Base-by-base conservation (phyloP, 2,888 invertebrate species). In the Aleiodes leptofemur region DNA sequence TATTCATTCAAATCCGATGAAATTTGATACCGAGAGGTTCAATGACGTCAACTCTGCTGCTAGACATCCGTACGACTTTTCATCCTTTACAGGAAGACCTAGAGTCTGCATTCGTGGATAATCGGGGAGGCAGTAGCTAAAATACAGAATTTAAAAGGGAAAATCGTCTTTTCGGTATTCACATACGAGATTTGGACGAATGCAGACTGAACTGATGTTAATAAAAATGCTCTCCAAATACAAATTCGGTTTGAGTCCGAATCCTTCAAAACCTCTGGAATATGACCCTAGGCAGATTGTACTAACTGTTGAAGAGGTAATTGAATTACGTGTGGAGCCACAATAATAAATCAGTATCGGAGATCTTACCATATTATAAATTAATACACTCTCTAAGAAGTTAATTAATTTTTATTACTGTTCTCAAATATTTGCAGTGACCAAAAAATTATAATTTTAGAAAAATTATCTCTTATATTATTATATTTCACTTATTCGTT, bases 321-420 rank as follows among this genome's bases (percentile, higher is more conserved):
- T 92, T 81, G 96, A 94, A 0, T 96, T 96, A 0, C 95, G 94
- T 38, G 92, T 91, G 0, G 95, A 96, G 0, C 93, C 92, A 88
- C 96, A 95, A 8, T 92, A 91, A 4, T 91, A 3, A 16, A 16
- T 2, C 0, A 34, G 4, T 34, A 34, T 91, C 0, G 97, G 96
- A 69, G 92, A 91, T 66, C 23, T 23, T 23, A 23, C 1, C 23
- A 23, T 23, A 23, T 23, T 23, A 2, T 23, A 2, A 23, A 23
- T 23, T 23, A 23, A 23, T 23, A 23, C 23, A 23, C 23, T 23
- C 23, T 23, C 23, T 2, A 23, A 23, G 1, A 23, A 23, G 23
- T 23, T 23, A 23, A 23, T 23, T 23, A 23, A 23, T 23, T 23
- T 23, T 23, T 23, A 23, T 23, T 23, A 23, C 23, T 1, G 23